Evolutionary conservation across 2,888 invertebrate species (phyloP).

Genomic region (Acleris literana): DNA sequence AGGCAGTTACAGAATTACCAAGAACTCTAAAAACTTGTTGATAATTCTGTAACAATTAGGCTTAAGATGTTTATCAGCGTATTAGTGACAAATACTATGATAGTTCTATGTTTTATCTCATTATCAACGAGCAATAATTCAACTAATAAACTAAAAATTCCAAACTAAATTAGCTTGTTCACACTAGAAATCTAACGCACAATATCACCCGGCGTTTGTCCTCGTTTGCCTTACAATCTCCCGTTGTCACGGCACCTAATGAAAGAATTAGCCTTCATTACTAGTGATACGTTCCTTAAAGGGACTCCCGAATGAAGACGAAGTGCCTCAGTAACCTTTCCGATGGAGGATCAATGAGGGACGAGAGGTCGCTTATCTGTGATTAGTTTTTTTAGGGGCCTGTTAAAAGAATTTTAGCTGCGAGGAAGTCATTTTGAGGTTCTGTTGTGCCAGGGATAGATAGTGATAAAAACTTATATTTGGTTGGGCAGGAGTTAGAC

Average conservation of each 20-base stretch:
- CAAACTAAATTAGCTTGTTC: neutral
- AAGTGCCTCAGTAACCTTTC: conserved; percentile 76
- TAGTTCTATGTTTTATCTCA: too few relatives aligned
- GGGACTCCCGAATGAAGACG: conserved; percentile 80
- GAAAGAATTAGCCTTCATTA: conserved; percentile 84
- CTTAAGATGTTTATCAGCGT: too few relatives aligned
- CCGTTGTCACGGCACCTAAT: conserved; percentile 81
- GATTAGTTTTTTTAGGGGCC: conserved; percentile 69
- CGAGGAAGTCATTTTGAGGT: neutral
- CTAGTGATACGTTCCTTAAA: conserved; percentile 81
- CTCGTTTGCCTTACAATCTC: conserved; percentile 73
- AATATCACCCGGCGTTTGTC: conserved; percentile 56
- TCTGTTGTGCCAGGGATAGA: too few relatives aligned
- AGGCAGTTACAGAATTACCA: too few relatives aligned
- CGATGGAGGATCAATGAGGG: conserved; percentile 69
- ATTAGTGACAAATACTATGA: too few relatives aligned
- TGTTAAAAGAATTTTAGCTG: conserved; percentile 25
- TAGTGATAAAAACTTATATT: too few relatives aligned
- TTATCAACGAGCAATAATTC: too few relatives aligned
- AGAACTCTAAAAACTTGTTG: too few relatives aligned
- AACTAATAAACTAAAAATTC: conserved; percentile 3
- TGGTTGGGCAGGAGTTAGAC: too few relatives aligned
- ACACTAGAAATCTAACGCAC: conserved; percentile 23
- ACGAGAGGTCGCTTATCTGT: conserved; percentile 68
- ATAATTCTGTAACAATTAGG: too few relatives aligned